Evolutionary conservation across 92 coral and sea anemone genomes (phyloP).

Genomic region (Phenganax marumi): DNA sequence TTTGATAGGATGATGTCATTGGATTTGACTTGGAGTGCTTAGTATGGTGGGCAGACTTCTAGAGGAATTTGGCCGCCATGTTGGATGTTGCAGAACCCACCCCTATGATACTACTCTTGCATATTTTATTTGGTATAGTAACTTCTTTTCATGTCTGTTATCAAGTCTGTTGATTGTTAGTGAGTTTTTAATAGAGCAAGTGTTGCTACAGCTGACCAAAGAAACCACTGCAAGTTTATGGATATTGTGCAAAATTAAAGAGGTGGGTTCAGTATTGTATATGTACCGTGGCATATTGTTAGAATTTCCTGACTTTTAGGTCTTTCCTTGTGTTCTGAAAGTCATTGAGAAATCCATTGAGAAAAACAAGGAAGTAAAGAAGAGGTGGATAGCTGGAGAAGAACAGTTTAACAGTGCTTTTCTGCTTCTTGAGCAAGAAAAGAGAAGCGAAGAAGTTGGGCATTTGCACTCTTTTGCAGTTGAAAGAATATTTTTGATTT

Average conservation of each 20-base stretch:
- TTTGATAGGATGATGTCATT: too few species aligned
- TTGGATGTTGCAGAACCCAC: too few species aligned
- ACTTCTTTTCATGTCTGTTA: too few species aligned
- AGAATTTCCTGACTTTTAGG: not conserved
- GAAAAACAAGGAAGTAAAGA: not conserved
- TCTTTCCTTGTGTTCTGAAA: not conserved
- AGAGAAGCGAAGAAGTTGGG: not conserved
- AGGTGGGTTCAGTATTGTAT: not conserved
- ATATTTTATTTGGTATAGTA: not conserved
- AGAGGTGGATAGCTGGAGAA: slow-evolving; percentile 1
- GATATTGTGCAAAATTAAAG: too few species aligned
- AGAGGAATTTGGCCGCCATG: too few species aligned
- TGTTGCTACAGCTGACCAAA: too few species aligned
- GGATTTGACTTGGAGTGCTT: too few species aligned
- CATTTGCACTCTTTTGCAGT: not conserved
- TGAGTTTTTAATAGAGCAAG: too few species aligned
- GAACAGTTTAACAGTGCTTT: not conserved
- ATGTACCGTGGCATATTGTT: not conserved
- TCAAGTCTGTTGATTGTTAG: too few species aligned
- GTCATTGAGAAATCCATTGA: not conserved
- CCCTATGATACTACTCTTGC: too few species aligned
- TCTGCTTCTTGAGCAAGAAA: not conserved
- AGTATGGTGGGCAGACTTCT: too few species aligned
- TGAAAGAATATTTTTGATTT: not conserved
- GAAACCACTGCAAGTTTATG: too few species aligned